phyloP scores from a whole-genome alignment of 1,140 invertebrate species.

The Propsilocerus akamusi region DNA sequence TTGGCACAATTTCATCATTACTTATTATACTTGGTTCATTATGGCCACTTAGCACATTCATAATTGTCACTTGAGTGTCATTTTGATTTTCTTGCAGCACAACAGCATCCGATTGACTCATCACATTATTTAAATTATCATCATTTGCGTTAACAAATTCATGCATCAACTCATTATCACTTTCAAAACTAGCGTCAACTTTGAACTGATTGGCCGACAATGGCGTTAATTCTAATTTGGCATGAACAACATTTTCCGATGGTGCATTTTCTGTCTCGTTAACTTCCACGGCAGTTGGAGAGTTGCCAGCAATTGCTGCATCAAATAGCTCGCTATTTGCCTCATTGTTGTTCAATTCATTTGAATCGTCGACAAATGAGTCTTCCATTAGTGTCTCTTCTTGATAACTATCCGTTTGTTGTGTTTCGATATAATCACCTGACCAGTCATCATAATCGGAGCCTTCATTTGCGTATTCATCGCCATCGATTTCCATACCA shows the following conservation, averaged over 20 bases:
- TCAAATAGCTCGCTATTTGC: background rate
- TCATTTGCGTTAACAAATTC: too few species aligned
- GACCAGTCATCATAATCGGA: constrained; percentile 11
- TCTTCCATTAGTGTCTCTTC: constrained; percentile 16
- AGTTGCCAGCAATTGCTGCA: background rate
- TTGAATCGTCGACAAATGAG: constrained; percentile 8
- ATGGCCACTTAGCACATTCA: too few species aligned
- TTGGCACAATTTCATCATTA: too few species aligned
- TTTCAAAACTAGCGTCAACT: background rate
- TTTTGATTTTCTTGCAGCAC: too few species aligned
- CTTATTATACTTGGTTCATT: too few species aligned
- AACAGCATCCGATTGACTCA: too few species aligned
- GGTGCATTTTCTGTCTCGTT: background rate
- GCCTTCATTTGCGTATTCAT: constrained; percentile 20
- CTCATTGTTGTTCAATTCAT: background rate
- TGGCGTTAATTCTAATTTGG: background rate
- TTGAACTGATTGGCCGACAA: background rate
- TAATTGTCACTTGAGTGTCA: too few species aligned
- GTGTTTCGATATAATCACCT: constrained; percentile 14
- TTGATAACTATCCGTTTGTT: constrained; percentile 18
- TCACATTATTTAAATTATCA: too few species aligned
- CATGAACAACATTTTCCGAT: background rate
- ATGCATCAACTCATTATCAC: background rate
- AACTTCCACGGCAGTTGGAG: background rate
- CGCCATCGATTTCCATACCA: constrained; percentile 27